Percentiles rank a stretch among this genome's conserved stretches.
These are phyloP conservation scores for Sinonovacula constricta DNA, from an alignment of 1,140 invertebrate genomes.

Conservation along the genomic window DNA sequence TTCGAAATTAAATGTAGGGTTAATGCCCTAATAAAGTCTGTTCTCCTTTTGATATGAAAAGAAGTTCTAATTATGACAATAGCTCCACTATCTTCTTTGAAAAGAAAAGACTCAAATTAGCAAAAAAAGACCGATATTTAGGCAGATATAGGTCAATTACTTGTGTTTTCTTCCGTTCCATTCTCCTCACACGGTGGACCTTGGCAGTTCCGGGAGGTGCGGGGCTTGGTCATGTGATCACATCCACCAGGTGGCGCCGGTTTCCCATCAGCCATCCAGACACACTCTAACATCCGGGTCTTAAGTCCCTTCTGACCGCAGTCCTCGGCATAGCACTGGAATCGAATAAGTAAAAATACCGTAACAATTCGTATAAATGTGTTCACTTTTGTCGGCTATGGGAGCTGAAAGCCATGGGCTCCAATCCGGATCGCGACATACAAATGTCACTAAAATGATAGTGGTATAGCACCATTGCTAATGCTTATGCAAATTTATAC, in stretches of 20 bases:
- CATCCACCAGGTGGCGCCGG: constrained; percentile 55
- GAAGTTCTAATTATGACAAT: too few relatives aligned
- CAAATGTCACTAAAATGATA: background rate
- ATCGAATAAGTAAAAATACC: background rate
- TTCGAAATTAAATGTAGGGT: too few relatives aligned
- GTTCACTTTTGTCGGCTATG: background rate
- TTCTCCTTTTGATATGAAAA: too few relatives aligned
- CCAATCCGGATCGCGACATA: background rate
- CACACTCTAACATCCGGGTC: constrained; percentile 59
- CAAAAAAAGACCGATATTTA: too few relatives aligned
- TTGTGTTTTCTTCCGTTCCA: too few relatives aligned
- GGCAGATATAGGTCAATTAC: too few relatives aligned
- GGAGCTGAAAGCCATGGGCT: background rate
- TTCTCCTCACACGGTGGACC: constrained; percentile 18
- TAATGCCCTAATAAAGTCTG: too few relatives aligned
- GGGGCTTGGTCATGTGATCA: constrained; percentile 50
- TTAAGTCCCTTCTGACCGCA: constrained; percentile 61
- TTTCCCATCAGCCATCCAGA: constrained; percentile 55
- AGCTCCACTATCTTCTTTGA: too few relatives aligned
- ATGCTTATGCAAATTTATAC: background rate
- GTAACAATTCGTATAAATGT: background rate
- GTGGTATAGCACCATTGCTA: background rate
- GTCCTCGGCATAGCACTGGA: constrained; percentile 60
- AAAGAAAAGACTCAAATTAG: too few relatives aligned
- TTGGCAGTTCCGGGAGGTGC: constrained; percentile 44